phyloP scores from a whole-genome alignment of 1,140 invertebrate species.

The Leptonema lineaticorne region DNA sequence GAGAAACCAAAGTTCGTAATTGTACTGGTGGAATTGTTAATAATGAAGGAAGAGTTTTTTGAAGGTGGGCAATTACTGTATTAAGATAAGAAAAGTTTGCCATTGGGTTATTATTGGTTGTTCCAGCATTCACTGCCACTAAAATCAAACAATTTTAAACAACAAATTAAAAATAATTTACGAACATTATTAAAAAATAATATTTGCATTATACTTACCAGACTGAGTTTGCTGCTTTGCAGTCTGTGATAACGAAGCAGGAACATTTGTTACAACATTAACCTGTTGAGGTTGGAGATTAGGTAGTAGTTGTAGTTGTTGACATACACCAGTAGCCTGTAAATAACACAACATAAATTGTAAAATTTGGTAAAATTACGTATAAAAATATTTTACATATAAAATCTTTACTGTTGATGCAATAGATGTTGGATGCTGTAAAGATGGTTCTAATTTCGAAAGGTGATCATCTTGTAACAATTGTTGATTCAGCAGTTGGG shows the following conservation, averaged over 20 bases:
- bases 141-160: slow-evolving; percentile 6
- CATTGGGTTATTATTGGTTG: slow-evolving; percentile 38
- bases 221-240: slow-evolving; percentile 33
- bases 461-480: slow-evolving; percentile 34
- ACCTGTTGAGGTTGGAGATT: slow-evolving; percentile 23
- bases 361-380: background rate
- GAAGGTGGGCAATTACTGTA: slow-evolving; percentile 54
- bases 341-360: background rate
- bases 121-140: slow-evolving; percentile 1
- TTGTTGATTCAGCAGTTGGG: slow-evolving; percentile 35
- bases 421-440: background rate
- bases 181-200: slow-evolving; percentile 9
- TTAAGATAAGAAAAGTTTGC: slow-evolving; percentile 52
- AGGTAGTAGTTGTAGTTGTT: slow-evolving; percentile 22
- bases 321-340: slow-evolving; percentile 6
- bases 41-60: slow-evolving; percentile 54
- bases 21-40: slow-evolving; percentile 53
- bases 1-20: slow-evolving; percentile 52
- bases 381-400: background rate
- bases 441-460: background rate
- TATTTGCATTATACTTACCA: slow-evolving; percentile 34
- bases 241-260: slow-evolving; percentile 12
- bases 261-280: slow-evolving; percentile 35
- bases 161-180: background rate
- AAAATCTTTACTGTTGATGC: background rate